phyloP scores from a whole-genome alignment of 1,140 invertebrate species.

The Arion vulgaris region DNA sequence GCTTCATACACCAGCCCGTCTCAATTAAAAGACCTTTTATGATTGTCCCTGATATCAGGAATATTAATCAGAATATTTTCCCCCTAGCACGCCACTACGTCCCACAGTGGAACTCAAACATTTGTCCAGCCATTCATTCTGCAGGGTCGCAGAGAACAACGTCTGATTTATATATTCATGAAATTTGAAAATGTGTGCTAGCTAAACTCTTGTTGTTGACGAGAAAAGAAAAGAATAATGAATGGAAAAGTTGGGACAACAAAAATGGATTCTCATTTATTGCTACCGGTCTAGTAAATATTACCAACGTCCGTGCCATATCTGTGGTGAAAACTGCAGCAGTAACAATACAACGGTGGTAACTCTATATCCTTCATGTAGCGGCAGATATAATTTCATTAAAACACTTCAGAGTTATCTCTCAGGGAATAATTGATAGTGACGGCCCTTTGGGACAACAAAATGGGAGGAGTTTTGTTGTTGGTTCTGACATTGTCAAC shows the following conservation, averaged over 20 bases:
- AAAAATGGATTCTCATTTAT: not conserved
- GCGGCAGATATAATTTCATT: not conserved
- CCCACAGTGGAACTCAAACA: not conserved
- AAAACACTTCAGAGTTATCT: not conserved
- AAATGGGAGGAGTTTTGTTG: not conserved
- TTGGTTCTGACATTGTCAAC: not conserved
- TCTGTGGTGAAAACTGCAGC: not conserved
- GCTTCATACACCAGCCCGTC: not conserved
- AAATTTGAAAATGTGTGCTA: not conserved
- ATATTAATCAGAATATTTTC: not conserved
- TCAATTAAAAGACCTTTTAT: not conserved
- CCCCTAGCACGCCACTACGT: not conserved
- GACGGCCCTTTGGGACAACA: too few species aligned
- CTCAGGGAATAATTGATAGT: not conserved
- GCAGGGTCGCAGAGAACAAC: not conserved
- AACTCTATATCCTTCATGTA: not conserved
- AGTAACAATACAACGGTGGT: not conserved
- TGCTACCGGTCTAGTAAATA: not conserved
- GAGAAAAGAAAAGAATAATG: not conserved
- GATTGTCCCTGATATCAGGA: not conserved
- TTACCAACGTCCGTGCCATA: not conserved
- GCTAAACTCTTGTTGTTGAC: too few species aligned
- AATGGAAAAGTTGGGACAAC: not conserved
- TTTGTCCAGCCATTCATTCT: not conserved
- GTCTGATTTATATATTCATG: not conserved